Evolutionary conservation across 2,888 invertebrate genomes (phyloP).

Genomic region (Rhamnusium bicolor): DNA sequence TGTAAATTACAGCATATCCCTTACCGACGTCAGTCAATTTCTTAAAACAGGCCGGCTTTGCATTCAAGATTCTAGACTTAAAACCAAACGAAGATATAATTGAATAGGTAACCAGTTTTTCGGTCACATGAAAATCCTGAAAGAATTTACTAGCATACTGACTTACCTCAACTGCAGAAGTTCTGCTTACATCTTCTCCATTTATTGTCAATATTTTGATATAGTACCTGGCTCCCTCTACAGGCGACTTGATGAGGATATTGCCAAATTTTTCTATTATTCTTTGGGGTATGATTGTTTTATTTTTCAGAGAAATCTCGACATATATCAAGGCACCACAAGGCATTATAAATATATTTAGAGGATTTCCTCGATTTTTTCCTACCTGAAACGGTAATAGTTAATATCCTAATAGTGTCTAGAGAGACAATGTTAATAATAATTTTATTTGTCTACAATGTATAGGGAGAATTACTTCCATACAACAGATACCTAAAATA

Average conservation of each 20-base stretch:
- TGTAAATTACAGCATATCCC: too few species aligned
- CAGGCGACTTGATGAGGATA: conserved; percentile 66
- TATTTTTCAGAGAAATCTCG: conserved; percentile 69
- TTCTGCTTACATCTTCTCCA: conserved; percentile 72
- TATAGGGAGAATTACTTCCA: too few species aligned
- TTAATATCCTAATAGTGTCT: too few species aligned
- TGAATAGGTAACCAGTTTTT: too few species aligned
- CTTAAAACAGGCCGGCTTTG: too few species aligned
- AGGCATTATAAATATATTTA: conserved; percentile 73
- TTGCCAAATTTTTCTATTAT: conserved; percentile 72
- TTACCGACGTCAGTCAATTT: too few species aligned
- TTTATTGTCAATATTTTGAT: conserved; percentile 72
- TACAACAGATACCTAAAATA: too few species aligned
- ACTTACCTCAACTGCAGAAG: conserved; percentile 73
- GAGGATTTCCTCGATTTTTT: conserved; percentile 53
- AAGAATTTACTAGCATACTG: background rate
- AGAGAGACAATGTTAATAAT: too few species aligned
- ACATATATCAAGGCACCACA: conserved; percentile 74
- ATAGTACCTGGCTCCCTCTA: conserved; percentile 71
- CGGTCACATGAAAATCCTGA: too few species aligned
- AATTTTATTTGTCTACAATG: too few species aligned
- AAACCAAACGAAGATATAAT: too few species aligned
- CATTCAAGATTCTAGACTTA: too few species aligned
- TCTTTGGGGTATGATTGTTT: conserved; percentile 65
- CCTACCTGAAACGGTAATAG: conserved; percentile 63